Conservation (phyloP, 2,797 vertebrate species). For the Acipenser ruthenus region DNA sequence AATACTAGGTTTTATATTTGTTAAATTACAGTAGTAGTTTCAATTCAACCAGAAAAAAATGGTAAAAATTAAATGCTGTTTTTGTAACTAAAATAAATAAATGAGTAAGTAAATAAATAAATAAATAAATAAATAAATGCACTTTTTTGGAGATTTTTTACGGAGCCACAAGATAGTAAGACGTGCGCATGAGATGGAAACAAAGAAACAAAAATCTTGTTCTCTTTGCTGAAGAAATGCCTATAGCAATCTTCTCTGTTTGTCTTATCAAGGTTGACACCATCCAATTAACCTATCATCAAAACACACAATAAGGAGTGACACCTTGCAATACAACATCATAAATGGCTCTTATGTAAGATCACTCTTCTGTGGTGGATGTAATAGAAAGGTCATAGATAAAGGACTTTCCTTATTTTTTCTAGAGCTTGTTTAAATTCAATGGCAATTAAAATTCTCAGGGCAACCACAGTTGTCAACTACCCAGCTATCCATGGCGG, state of each 20-base stretch:
- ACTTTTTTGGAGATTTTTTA: not conserved
- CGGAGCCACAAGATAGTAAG: too few species aligned
- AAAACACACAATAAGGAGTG: slow-evolving; percentile 21
- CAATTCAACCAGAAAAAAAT: too few species aligned
- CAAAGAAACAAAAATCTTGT: too few species aligned
- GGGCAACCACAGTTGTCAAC: slow-evolving; percentile 20
- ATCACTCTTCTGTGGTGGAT: slow-evolving; percentile 28
- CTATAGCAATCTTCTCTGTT: too few species aligned
- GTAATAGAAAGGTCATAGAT: slow-evolving; percentile 20
- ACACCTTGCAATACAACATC: slow-evolving; percentile 21
- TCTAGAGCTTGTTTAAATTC: slow-evolving; percentile 23
- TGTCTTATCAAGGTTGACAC: too few species aligned
- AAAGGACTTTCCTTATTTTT: slow-evolving; percentile 15
- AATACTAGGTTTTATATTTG: too few species aligned
- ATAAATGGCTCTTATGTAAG: slow-evolving; percentile 31
- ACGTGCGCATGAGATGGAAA: too few species aligned
- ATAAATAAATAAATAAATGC: not conserved
- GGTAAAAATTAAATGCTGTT: too few species aligned
- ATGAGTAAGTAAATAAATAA: not conserved
- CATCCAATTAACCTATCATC: slow-evolving; percentile 43
- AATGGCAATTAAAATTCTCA: slow-evolving; percentile 2
- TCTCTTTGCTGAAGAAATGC: too few species aligned
- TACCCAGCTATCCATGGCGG: slow-evolving; percentile 34
- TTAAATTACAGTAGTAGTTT: too few species aligned
- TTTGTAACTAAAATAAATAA: not conserved